Evolutionary conservation across 1,140 invertebrate species (phyloP).

Genomic region (Atta texana): DNA sequence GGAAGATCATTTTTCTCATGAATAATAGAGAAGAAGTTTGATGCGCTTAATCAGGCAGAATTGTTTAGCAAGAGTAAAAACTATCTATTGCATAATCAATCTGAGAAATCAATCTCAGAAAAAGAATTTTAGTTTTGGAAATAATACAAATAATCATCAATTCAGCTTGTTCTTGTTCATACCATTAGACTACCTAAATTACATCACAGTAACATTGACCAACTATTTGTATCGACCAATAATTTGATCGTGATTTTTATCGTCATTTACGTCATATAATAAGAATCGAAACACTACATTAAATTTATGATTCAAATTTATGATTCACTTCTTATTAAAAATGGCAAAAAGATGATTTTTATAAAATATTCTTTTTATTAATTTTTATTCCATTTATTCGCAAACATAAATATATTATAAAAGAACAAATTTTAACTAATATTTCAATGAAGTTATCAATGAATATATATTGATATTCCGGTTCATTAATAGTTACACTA

Average conservation of each 20-base stretch:
- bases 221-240: neutral
- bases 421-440: too few species aligned
- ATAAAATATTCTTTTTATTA: neutral
- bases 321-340: neutral
- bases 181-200: neutral
- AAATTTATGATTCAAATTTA: neutral
- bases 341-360: neutral
- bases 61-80: neutral
- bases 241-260: neutral
- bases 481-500: neutral
- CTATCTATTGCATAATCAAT: slow-evolving; percentile 11
- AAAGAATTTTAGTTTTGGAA: neutral
- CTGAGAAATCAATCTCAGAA: neutral
- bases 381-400: neutral
- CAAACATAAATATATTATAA: too few species aligned
- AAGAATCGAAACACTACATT: neutral
- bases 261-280: neutral
- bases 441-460: too few species aligned
- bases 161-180: neutral
- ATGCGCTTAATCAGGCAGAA: neutral
- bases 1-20: slow-evolving; percentile 4
- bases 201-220: neutral
- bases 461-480: neutral
- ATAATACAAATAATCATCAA: neutral
- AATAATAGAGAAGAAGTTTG: slow-evolving; percentile 3